phyloP scores from a whole-genome alignment of 2,888 invertebrate species.

The Hydriomena furcata region DNA sequence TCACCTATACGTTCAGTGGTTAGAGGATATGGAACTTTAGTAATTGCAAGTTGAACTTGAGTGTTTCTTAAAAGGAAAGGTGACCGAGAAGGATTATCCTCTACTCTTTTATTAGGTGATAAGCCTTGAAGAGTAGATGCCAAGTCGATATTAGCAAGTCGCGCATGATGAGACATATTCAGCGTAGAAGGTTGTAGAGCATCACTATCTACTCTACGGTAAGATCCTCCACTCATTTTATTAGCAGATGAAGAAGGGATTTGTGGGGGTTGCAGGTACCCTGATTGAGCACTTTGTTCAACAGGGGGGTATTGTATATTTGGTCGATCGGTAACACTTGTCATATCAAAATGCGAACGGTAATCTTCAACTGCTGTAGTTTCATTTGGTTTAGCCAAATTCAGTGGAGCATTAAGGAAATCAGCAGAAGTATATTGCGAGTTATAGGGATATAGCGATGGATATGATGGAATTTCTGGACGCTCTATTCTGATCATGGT shows the following conservation, averaged over 20 bases:
- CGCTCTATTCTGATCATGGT: neutral
- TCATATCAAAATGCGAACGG: constrained; percentile 1
- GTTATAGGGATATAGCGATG: neutral
- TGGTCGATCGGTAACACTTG: neutral
- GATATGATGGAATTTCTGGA: neutral
- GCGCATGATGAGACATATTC: constrained; percentile 2
- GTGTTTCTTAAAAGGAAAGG: constrained; percentile 1
- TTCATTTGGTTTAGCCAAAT: constrained; percentile 6
- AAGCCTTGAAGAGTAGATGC: constrained; percentile 1
- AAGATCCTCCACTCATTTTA: neutral
- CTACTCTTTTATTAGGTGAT: neutral
- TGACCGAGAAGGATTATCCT: neutral
- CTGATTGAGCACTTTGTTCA: neutral
- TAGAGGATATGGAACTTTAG: constrained; percentile 6
- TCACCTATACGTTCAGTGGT: neutral
- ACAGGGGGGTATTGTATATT: neutral
- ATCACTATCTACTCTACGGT: neutral
- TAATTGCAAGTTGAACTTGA: constrained; percentile 9
- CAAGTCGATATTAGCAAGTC: constrained; percentile 2
- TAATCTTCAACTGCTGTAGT: neutral
- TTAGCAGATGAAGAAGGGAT: neutral
- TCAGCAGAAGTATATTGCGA: neutral
- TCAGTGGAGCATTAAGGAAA: constrained; percentile 2
- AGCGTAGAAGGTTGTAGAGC: neutral
- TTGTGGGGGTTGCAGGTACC: neutral